Conservation (phyloP, 2,797 vertebrate genomes). For the Bucorvus abyssinicus region DNA sequence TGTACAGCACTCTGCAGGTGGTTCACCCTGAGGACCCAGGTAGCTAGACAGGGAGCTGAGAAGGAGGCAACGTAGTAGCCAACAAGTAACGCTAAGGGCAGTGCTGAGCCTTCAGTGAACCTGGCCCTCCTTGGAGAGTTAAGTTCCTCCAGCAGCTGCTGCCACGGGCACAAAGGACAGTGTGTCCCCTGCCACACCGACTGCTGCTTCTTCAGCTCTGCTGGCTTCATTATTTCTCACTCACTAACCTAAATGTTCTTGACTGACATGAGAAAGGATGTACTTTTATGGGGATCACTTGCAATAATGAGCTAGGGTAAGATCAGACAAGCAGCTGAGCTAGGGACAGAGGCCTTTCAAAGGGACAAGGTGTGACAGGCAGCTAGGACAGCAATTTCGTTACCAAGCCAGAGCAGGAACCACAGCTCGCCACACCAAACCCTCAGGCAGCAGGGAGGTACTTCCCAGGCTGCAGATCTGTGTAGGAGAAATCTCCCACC, state of each 20-base stretch:
- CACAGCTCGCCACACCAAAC: background rate
- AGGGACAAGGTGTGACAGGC: background rate
- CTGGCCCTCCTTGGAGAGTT: background rate
- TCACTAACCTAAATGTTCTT: background rate
- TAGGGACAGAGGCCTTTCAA: background rate
- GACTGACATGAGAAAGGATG: background rate
- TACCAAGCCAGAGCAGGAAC: background rate
- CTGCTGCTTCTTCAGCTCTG: background rate
- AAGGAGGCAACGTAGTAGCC: background rate
- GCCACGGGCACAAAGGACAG: background rate
- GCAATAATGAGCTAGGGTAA: background rate
- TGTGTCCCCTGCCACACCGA: rapidly evolving
- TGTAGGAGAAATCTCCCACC: background rate
- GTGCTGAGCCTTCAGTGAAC: background rate
- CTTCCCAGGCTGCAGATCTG: background rate
- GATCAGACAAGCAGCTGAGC: background rate
- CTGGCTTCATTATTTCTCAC: background rate
- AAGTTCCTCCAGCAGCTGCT: background rate
- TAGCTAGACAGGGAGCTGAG: background rate
- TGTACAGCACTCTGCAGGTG: background rate
- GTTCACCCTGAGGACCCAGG: background rate
- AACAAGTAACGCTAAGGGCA: background rate
- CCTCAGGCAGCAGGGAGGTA: background rate
- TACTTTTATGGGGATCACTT: background rate
- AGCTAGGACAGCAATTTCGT: background rate